phyloP scores from a whole-genome alignment of 2,888 invertebrate genomes.

The Sipunculus nudus region DNA sequence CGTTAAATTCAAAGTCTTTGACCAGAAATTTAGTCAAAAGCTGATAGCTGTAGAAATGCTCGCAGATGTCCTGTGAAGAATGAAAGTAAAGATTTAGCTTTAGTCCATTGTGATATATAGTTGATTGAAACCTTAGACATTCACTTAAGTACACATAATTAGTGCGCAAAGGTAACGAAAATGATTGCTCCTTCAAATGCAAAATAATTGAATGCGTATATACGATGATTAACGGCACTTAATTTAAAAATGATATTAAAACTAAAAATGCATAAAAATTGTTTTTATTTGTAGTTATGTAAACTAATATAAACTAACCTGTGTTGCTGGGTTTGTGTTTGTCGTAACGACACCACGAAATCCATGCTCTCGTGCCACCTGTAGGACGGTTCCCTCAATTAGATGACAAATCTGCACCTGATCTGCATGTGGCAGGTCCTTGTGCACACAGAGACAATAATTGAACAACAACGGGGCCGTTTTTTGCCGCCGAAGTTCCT shows the following conservation, averaged over 20 bases:
- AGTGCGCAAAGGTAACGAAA: too few species aligned
- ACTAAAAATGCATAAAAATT: too few species aligned
- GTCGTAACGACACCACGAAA: slow-evolving; percentile 25
- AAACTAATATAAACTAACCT: slow-evolving; percentile 14
- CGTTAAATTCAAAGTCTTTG: slow-evolving; percentile 22
- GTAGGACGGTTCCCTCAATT: slow-evolving; percentile 22
- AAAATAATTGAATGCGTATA: too few species aligned
- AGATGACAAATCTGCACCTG: slow-evolving; percentile 31
- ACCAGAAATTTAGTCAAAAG: slow-evolving; percentile 18
- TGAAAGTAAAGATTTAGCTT: too few species aligned
- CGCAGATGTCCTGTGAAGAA: slow-evolving; percentile 31
- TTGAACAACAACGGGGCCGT: slow-evolving; percentile 16
- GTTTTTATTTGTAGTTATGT: too few species aligned
- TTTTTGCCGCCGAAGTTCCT: not conserved
- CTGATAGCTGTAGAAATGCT: slow-evolving; percentile 25
- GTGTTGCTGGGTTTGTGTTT: slow-evolving; percentile 30
- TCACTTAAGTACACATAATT: too few species aligned
- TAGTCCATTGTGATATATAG: too few species aligned
- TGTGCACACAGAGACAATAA: slow-evolving; percentile 32
- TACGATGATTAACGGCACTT: too few species aligned
- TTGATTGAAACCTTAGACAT: too few species aligned
- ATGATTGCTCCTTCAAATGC: too few species aligned
- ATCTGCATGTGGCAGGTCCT: slow-evolving; percentile 26
- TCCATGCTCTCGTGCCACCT: slow-evolving; percentile 14
- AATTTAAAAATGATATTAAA: too few species aligned